Evolutionary conservation across 2,888 invertebrate species (phyloP).

Genomic region (Alcis repandata): DNA sequence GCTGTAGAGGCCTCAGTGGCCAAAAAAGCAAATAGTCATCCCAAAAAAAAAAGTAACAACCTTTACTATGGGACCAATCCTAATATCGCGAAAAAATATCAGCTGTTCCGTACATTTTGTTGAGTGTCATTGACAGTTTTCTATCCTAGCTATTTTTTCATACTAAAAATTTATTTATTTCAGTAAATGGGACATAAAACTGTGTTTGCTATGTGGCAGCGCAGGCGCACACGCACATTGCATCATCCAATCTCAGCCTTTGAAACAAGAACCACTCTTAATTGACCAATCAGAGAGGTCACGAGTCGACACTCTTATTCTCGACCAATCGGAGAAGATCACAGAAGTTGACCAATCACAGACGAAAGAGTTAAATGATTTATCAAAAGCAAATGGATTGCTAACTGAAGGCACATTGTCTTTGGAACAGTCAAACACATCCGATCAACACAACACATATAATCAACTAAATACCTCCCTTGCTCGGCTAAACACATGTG

Average conservation of each 20-base stretch:
- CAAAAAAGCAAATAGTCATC: too few relatives aligned
- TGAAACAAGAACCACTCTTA: slow-evolving; percentile 9
- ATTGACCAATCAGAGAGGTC: slow-evolving; percentile 2
- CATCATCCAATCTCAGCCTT: slow-evolving; percentile 32
- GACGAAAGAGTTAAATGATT: neutral
- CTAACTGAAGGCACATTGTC: neutral
- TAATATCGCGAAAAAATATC: too few relatives aligned
- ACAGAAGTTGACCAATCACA: slow-evolving; percentile 11
- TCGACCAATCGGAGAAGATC: slow-evolving; percentile 11
- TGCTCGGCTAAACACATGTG: too few relatives aligned
- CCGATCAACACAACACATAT: too few relatives aligned
- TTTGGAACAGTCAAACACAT: neutral
- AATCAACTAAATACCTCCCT: too few relatives aligned
- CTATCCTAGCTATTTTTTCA: too few relatives aligned
- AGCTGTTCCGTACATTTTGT: too few relatives aligned
- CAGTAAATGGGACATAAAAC: slow-evolving; percentile 70
- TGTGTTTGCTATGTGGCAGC: slow-evolving; percentile 75
- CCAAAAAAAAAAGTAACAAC: too few relatives aligned
- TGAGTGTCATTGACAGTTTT: too few relatives aligned
- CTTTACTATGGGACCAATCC: too few relatives aligned
- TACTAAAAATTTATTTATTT: too few relatives aligned
- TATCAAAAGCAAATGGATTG: neutral
- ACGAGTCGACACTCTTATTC: neutral
- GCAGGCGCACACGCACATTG: slow-evolving; percentile 64
- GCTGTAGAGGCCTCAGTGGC: too few relatives aligned